Evolutionary conservation across 2,888 invertebrate species (phyloP), one percentile per base, ranked within the genome.

Genomic region (Drosophila vallismaia): DNA sequence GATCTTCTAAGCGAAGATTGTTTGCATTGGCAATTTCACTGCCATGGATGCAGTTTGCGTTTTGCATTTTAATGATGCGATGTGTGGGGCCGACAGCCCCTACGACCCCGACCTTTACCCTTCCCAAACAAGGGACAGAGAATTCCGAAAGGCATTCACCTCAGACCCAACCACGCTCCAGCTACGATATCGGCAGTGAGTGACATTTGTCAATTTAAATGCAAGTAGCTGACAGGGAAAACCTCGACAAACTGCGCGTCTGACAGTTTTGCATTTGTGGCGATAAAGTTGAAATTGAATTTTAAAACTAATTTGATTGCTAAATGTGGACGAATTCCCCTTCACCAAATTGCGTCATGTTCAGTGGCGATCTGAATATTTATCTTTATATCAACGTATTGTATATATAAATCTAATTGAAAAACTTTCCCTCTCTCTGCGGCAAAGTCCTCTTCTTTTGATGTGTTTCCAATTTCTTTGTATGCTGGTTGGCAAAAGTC

Each of bases 141-240:
- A 70, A 57, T 63, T 56, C 36, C 55, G 55, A 50, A 36, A 45
- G 40, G 71, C 46, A 58, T 60, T 62, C 48, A 62, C 60, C 60
- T 62, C 60, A 48, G 0, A 10, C 10, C 33, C 10, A 68, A 45
- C 49, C 33, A 49, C 50, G 45, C 38, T 40, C 44, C 57, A 50
- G 50, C 38, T 55, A 68, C 60, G 64, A 52, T 44, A 36, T 40
- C 44, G 33, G 33, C 59, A 57, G 44, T 69, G 72, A 77, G 57
- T 80, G 84, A 68, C 81, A 68, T 77, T 84, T 84, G 75, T 78
- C 79, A 84, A 77, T 79, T 80, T 62, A 58, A 70, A 58, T 68
- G 70, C 58, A 77, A 60, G 66, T 62, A 53, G 42, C 76, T 79
- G 74, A 29, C 59, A 54, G 45, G 10, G 24, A 40, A 62, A 49